phyloP scores from a whole-genome alignment of 2,113 vertebrate species.

The Nothocercus nigrocapillus region DNA sequence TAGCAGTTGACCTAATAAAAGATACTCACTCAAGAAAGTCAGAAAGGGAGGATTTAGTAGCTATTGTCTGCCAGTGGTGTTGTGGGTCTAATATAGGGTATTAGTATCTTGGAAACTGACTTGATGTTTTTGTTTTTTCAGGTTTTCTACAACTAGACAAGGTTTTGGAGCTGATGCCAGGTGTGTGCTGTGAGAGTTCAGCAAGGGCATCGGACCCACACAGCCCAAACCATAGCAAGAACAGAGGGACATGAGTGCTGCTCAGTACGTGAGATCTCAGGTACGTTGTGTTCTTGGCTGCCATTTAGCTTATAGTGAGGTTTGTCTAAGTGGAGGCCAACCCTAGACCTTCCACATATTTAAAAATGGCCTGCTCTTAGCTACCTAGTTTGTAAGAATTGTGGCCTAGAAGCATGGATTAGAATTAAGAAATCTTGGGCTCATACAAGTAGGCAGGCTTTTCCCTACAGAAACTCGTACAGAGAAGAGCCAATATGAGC shows the following conservation, averaged over 20 bases:
- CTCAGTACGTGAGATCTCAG: neutral
- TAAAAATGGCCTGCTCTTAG: neutral
- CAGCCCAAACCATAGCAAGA: rapidly evolving
- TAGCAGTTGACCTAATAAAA: neutral
- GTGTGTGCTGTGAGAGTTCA: neutral
- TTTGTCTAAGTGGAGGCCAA: neutral
- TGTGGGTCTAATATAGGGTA: neutral
- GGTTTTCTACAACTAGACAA: neutral
- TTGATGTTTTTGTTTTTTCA: neutral
- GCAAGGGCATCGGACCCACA: neutral
- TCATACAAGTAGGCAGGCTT: neutral
- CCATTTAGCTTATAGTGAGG: neutral
- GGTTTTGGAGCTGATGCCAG: neutral
- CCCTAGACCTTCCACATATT: neutral
- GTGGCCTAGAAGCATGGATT: neutral
- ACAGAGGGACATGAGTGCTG: neutral
- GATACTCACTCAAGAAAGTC: neutral
- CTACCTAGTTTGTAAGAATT: neutral
- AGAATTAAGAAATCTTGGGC: neutral
- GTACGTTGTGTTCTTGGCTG: neutral
- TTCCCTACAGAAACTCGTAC: neutral
- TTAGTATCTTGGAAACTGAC: neutral
- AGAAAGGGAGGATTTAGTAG: neutral
- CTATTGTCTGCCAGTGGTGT: neutral
- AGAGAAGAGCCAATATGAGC: neutral